These are phyloP conservation scores for Corynorhinus townsendii DNA, from an alignment of 2,113 vertebrate species.

Conservation along the genomic window DNA sequence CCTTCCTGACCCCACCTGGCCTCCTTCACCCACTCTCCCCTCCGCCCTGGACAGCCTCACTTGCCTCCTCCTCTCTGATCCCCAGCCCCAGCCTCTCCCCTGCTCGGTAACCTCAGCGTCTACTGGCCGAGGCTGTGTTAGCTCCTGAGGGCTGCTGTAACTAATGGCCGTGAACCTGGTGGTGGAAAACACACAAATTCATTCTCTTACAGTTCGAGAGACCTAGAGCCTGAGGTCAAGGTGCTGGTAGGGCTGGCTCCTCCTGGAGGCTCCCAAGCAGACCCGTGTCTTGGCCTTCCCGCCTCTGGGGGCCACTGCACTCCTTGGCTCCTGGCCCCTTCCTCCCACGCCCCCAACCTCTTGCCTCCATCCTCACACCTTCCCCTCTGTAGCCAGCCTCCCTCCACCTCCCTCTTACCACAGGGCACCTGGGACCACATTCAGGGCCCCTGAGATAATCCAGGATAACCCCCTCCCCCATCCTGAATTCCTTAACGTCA, in stretches of 20 bases:
- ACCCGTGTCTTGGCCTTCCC: not conserved
- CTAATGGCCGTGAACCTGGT: too few relatives aligned
- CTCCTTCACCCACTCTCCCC: not conserved
- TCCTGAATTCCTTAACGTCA: not conserved
- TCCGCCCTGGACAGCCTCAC: not conserved
- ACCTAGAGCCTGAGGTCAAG: not conserved
- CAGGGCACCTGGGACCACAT: not conserved
- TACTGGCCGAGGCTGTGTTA: accelerated
- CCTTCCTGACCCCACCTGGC: not conserved
- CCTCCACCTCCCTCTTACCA: not conserved
- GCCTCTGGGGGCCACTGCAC: accelerated
- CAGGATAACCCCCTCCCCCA: too few relatives aligned
- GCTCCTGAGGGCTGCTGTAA: not conserved
- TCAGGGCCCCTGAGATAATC: not conserved
- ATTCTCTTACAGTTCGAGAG: not conserved
- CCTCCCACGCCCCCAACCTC: not conserved
- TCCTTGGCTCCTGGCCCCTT: not conserved
- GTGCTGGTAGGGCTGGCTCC: not conserved
- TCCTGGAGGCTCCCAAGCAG: not conserved
- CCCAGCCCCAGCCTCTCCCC: not conserved
- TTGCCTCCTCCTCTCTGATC: not conserved
- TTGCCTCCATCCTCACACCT: accelerated
- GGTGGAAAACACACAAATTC: not conserved
- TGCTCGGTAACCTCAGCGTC: not conserved
- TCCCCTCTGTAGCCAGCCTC: not conserved